Evolutionary conservation across 2,797 vertebrate genomes (phyloP), one percentile per base, ranked within the genome.

Genomic region (Acanthiza pusilla): DNA sequence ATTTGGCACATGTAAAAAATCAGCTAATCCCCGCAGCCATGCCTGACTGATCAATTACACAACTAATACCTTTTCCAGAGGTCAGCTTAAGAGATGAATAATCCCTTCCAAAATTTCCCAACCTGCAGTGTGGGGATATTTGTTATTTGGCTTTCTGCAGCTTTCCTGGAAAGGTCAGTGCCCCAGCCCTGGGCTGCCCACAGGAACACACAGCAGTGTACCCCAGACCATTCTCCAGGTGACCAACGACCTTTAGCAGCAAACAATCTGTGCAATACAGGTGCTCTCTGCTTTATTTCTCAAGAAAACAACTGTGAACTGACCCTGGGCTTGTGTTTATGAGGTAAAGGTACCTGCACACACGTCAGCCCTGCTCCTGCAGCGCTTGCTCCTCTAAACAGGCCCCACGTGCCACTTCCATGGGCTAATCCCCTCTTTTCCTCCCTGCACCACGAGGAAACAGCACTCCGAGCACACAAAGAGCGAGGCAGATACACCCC

Each of bases 31-130:
- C 94, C 80, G 29, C 97, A 97, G 95, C 83, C 80, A 88, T 45
- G 89, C 75, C 80, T 77, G 83, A 97, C 92, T 87, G 96, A 97
- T 65, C 81, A 96, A 93, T 89, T 90, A 93, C 93, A 88, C 91
- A 88, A 67, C 86, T 82, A 92, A 83, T 30, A 72, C 3, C 32
- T 82, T 71, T 80, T 92, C 58, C 92, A 93, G 95, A 89, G 93
- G 96, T 89, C 94, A 76, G 89, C 88, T 91, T 29, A 92, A 91
- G 92, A 96, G 90, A 95, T 67, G 34, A 96, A 94, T 96, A 96
- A 96, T 77, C 88, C 66, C 66, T 87, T 78, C 73, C 57, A 77
- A 34, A 63, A 71, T 71, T 88, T 82, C 93, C 93, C 77, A 53
- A 74, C 76, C 75, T 76, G 83, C 36, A 58, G 78, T 43, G 47